Conservation (phyloP, 2,888 invertebrate species). For the Harpalus rubripes region DNA sequence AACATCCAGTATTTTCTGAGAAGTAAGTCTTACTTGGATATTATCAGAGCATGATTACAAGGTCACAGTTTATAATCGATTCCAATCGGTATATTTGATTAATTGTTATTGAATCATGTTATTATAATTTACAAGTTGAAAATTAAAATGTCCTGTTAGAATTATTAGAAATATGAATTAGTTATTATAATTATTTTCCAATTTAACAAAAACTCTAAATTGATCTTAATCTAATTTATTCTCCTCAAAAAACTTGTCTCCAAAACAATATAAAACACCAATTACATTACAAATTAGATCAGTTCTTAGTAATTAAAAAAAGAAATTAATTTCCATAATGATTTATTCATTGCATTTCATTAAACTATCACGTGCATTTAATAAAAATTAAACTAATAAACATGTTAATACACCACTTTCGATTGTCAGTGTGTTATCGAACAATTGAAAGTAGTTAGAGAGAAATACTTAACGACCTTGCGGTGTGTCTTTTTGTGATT, state of each 20-base stretch:
- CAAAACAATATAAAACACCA: conserved; percentile 20
- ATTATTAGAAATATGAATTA: not conserved
- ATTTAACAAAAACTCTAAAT: conserved; percentile 15
- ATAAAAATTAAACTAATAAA: not conserved
- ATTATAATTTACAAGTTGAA: not conserved
- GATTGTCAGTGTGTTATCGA: conserved; percentile 13
- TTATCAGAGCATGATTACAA: not conserved
- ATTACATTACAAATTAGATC: conserved; percentile 2
- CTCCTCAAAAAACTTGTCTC: not conserved
- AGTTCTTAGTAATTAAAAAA: conserved; percentile 10
- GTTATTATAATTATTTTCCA: not conserved
- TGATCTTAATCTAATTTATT: conserved; percentile 42
- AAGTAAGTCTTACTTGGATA: not conserved
- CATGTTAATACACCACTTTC: not conserved
- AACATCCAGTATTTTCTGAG: not conserved
- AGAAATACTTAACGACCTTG: conserved; percentile 25
- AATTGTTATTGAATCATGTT: not conserved
- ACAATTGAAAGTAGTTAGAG: conserved; percentile 49
- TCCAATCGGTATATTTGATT: not conserved
- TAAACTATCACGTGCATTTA: conserved; percentile 9
- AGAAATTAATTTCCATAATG: conserved; percentile 25
- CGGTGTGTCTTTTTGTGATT: conserved; percentile 9
- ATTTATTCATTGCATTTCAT: conserved; percentile 23
- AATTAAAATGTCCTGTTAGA: not conserved
- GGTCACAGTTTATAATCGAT: no score